phyloP scores from a whole-genome alignment of 2,113 vertebrate species.

The Apodemus sylvaticus region DNA sequence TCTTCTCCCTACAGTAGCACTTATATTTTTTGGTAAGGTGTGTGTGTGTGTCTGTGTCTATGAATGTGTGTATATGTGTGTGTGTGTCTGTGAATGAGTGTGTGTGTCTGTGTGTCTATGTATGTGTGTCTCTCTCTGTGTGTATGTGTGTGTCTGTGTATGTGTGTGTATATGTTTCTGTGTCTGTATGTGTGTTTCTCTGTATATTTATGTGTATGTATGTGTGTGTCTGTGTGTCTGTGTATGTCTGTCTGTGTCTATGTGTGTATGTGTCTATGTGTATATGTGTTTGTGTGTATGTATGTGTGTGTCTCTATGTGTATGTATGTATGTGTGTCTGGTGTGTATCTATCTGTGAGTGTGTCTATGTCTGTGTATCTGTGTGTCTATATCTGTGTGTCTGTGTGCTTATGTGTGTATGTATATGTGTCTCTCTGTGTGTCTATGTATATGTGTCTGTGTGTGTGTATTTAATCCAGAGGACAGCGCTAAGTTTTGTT shows the following conservation, averaged over 20 bases:
- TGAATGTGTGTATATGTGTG: background rate
- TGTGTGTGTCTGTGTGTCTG: background rate
- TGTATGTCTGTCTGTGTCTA: background rate
- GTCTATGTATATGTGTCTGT: background rate
- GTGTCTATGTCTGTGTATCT: background rate
- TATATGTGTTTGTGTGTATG: background rate
- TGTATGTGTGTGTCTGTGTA: background rate
- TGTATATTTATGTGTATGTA: background rate
- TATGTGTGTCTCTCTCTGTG: background rate
- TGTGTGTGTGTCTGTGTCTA: background rate
- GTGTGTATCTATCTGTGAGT: background rate
- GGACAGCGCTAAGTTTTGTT: no score
- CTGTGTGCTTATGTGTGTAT: background rate
- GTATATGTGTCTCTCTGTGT: background rate
- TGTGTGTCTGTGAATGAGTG: background rate
- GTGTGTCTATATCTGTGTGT: background rate
- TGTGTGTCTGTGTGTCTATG: background rate
- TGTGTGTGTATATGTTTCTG: background rate
- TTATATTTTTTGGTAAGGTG: background rate
- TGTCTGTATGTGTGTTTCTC: background rate
- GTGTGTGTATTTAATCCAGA: background rate
- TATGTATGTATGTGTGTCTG: background rate
- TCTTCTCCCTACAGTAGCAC: background rate
- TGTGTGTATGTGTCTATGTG: background rate
- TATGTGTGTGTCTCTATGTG: background rate